Base-by-base conservation (phyloP, 2,113 vertebrate genomes). In the Raja brachyura region DNA sequence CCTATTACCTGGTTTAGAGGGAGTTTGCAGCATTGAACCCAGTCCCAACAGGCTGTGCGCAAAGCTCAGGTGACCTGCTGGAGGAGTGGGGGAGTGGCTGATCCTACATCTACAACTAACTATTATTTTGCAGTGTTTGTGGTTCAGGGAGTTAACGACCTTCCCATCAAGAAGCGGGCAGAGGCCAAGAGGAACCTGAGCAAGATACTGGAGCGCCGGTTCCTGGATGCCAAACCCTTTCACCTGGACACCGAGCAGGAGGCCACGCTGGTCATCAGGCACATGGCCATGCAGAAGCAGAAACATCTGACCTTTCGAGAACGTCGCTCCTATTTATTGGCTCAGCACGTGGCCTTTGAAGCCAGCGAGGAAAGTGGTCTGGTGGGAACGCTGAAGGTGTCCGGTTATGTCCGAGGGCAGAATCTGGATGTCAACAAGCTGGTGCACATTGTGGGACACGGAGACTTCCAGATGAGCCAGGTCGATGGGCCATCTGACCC, bases 391-490 rank as follows among this genome's bases (percentile, higher is more conserved):
- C 95, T 99, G 93, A 97, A 96, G 93, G 97, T 99, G 90, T 98
- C 98, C 0, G 99, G 98, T 77, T 99, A 99, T 48, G 95, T 99
- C 88, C 96, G 98, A 22, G 98, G 99, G 0, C 96, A 95, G 66
- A 95, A 96, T 81, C 95, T 99, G 2, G 93, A 93, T 0, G 98
- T 98, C 16, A 97, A 99, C 95, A 97, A 97, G 93, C 95, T 99
- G 94, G 96, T 99, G 93, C 98, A 99, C 94, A 97, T 99, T 0
- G 96, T 96, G 94, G 99, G 98, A 66, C 96, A 98, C 0, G 98
- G 99, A 70, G 98, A 99, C 95, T 99, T 99, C 95, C 98, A 98
- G 96, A 96, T 99, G 94, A 96, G 96, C 93, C 98, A 99, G 94
- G 96, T 99, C 33, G 98, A 99, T 94, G 98, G 97, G 0, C 97